phyloP scores from a whole-genome alignment of 2,113 vertebrate genomes.

The Leucosticte australis region DNA sequence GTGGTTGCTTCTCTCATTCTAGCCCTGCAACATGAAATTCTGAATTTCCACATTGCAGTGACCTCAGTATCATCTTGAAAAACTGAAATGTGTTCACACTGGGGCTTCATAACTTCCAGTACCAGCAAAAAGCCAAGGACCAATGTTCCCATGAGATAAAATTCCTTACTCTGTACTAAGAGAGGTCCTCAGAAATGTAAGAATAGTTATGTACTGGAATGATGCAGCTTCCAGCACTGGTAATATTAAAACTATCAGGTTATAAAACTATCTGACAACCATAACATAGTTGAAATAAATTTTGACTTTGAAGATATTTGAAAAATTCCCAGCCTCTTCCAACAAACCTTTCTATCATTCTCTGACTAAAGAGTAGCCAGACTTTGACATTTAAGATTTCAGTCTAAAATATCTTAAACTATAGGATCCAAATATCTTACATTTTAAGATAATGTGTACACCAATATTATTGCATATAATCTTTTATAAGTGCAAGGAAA shows the following conservation, averaged over 20 bases:
- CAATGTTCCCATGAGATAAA: neutral
- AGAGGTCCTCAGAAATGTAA: neutral
- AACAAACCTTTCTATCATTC: neutral
- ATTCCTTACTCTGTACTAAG: neutral
- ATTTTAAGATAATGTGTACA: neutral
- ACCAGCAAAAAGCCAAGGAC: neutral
- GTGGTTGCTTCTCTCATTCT: neutral
- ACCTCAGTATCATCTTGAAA: neutral
- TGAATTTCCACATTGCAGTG: neutral
- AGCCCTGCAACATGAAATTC: neutral
- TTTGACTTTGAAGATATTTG: neutral
- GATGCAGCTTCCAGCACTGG: neutral
- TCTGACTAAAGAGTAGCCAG: neutral
- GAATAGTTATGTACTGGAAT: neutral
- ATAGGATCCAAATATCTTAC: neutral
- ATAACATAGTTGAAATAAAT: neutral
- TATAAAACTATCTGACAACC: neutral
- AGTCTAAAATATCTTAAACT: neutral
- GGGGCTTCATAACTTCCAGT: neutral
- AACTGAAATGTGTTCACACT: neutral
- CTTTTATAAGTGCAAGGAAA: neutral
- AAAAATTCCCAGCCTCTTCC: neutral
- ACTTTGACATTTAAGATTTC: neutral
- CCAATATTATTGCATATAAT: neutral
- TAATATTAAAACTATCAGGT: neutral